Percentiles rank a stretch among this genome's conserved stretches.
Conservation (phyloP, 2,888 invertebrate genomes). For the Tuta absoluta region DNA sequence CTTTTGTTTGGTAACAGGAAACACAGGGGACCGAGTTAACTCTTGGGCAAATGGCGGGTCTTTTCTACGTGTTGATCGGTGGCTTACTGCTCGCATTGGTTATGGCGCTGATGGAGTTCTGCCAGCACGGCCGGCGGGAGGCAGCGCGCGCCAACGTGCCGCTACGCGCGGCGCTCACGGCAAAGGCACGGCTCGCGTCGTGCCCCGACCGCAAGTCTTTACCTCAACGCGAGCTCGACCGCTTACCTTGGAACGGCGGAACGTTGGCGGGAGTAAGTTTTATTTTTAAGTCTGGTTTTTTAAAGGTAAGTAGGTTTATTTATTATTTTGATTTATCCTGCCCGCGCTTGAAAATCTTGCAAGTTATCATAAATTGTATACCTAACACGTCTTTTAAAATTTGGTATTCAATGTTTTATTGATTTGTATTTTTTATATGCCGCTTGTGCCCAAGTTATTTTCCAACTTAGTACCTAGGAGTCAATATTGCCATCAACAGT, state of each 20-base stretch:
- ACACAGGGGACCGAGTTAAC: conserved; percentile 94
- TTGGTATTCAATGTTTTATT: too few relatives aligned
- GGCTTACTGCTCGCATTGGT: conserved; percentile 95
- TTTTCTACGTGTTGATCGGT: conserved; percentile 98
- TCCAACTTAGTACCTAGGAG: too few relatives aligned
- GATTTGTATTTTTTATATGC: too few relatives aligned
- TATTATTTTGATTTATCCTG: too few relatives aligned
- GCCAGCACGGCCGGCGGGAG: conserved; percentile 91
- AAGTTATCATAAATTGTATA: too few relatives aligned
- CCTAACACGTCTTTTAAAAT: too few relatives aligned
- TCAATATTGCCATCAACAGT: too few relatives aligned
- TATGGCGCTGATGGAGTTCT: conserved; percentile 96
- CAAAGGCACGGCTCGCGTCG: conserved; percentile 88
- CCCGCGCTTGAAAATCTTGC: too few relatives aligned
- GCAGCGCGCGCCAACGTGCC: conserved; percentile 90
- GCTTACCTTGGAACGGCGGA: conserved; percentile 72
- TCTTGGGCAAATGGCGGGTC: conserved; percentile 97
- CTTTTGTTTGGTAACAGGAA: too few relatives aligned
- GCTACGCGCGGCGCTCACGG: conserved; percentile 90
- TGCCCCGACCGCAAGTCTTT: conserved; percentile 57
- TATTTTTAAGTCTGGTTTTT: too few relatives aligned
- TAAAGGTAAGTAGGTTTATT: too few relatives aligned
- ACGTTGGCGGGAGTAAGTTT: conserved; percentile 71
- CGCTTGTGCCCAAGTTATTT: too few relatives aligned
- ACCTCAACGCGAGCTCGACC: conserved; percentile 65